phyloP scores from a whole-genome alignment of 2,888 invertebrate genomes.

The Papilio elwesi region DNA sequence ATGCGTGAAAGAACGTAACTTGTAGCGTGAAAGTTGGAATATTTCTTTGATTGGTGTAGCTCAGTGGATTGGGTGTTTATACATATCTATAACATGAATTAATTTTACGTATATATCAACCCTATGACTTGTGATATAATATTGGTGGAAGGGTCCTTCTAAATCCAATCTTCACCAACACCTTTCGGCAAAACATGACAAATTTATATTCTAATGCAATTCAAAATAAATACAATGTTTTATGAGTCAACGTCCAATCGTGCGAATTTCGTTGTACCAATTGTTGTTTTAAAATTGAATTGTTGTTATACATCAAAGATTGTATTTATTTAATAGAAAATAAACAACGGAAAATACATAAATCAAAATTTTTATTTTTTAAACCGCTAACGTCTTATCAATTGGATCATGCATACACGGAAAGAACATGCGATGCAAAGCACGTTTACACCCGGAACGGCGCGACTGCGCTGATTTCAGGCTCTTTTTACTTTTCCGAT shows the following conservation, averaged over 20 bases:
- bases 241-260: too few species aligned
- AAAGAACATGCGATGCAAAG: conserved; percentile 69
- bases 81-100: background rate
- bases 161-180: background rate
- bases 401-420: conserved; percentile 39
- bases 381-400: conserved; percentile 34
- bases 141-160: background rate
- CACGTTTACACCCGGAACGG: conserved; percentile 69
- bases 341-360: too few species aligned
- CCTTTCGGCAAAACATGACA: background rate
- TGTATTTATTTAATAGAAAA: too few species aligned
- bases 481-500: conserved; percentile 68
- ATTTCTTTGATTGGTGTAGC: background rate
- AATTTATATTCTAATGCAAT: background rate
- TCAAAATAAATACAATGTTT: background rate
- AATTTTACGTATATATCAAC: background rate
- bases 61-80: background rate
- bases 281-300: too few species aligned
- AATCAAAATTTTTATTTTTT: too few species aligned
- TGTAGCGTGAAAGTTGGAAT: conserved; percentile 41
- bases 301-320: background rate
- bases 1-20: conserved; percentile 48
- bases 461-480: conserved; percentile 72
- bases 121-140: background rate
- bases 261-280: too few species aligned